A percentile compares a stretch with the other conserved stretches of the same genome.
Conservation (phyloP, 1,140 invertebrate species). For the Aphelenchoides avenae region DNA sequence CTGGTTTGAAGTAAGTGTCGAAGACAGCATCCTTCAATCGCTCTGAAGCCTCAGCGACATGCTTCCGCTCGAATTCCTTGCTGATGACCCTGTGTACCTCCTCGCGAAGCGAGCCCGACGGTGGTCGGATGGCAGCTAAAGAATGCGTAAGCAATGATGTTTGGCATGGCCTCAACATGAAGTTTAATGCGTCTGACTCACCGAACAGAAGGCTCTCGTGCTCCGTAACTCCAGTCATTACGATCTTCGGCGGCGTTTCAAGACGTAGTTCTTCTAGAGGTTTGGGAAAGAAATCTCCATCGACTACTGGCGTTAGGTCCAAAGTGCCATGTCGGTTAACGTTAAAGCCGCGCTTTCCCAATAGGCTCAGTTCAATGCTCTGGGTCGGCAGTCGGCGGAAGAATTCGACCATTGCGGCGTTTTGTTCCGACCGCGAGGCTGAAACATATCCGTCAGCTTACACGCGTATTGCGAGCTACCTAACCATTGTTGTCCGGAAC, state of each 20-base stretch:
- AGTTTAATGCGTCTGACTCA: slow-evolving; percentile 14
- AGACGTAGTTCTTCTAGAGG: slow-evolving; percentile 37
- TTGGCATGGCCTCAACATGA: slow-evolving; percentile 4
- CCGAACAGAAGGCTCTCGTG: slow-evolving; percentile 42
- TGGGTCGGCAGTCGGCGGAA: slow-evolving; percentile 17
- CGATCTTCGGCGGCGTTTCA: slow-evolving; percentile 39
- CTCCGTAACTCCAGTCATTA: slow-evolving; percentile 41
- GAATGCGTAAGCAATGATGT: slow-evolving; percentile 3
- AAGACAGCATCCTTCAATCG: neutral
- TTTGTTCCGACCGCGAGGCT: slow-evolving; percentile 18
- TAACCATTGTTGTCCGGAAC: slow-evolving; percentile 21
- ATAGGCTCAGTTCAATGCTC: slow-evolving; percentile 26
- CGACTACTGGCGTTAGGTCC: slow-evolving; percentile 34
- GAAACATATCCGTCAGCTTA: slow-evolving; percentile 6
- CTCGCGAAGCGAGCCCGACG: slow-evolving; percentile 2
- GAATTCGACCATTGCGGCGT: slow-evolving; percentile 29
- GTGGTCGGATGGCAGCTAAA: slow-evolving; percentile 30
- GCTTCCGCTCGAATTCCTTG: slow-evolving; percentile 1
- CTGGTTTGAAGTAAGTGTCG: neutral
- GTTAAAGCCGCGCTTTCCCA: slow-evolving; percentile 19
- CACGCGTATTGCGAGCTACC: slow-evolving; percentile 10
- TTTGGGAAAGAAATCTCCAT: slow-evolving; percentile 48
- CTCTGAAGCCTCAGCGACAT: too few relatives aligned
- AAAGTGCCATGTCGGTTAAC: slow-evolving; percentile 26
- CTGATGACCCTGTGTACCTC: slow-evolving; percentile 12